Base-by-base conservation (phyloP, 2,113 vertebrate genomes). In the Cariama cristata region DNA sequence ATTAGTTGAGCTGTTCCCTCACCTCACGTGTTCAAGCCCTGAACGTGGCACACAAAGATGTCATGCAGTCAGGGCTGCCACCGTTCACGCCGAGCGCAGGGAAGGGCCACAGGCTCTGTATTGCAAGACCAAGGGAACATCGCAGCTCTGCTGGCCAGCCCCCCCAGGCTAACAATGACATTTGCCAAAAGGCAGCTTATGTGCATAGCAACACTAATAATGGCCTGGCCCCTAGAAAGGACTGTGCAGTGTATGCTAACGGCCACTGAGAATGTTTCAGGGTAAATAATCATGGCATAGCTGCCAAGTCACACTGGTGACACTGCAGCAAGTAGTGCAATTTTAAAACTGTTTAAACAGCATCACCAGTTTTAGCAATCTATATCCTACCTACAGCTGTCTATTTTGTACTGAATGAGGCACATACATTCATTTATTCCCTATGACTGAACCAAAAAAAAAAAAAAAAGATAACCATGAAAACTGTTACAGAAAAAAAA, bases 221-320 rank as follows among this genome's bases (percentile, higher is more conserved):
- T 0, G 2, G 72, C 64, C 56, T 12, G 12, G 66, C 7, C 64
- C 8, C 11, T 1, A 17, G 68, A 11, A 42, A 44, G 53, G 66
- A 5, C 75, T 12, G 24, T 1, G 30, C 33, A n/a, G 59, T 1
- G 7, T 4, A 3, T 0, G 0, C 20, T 5, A 14, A 3, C 22
- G 14, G 56, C 42, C 58, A 30, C 64, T 7, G 53, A 5, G 32
- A 45, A 3, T 0, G 12, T 14, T 19, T 30, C 2, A 1, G 73
- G 33, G 14, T 27, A 14, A 47, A 4, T 3, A 53, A 21, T 17
- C 13, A 4, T 0, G 26, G 33, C 76, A 21, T 1, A 28, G 58
- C 71, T 66, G 71, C 86, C 40, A 16, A 17, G 35, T 69, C 59
- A 23, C 59, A 10, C n/a, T 9, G 20, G 68, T 76, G 77, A 50